Percentiles rank a stretch among this genome's conserved stretches.
Evolutionary conservation across 2,888 invertebrate genomes (phyloP).

Genomic region (Agrochola macilenta): DNA sequence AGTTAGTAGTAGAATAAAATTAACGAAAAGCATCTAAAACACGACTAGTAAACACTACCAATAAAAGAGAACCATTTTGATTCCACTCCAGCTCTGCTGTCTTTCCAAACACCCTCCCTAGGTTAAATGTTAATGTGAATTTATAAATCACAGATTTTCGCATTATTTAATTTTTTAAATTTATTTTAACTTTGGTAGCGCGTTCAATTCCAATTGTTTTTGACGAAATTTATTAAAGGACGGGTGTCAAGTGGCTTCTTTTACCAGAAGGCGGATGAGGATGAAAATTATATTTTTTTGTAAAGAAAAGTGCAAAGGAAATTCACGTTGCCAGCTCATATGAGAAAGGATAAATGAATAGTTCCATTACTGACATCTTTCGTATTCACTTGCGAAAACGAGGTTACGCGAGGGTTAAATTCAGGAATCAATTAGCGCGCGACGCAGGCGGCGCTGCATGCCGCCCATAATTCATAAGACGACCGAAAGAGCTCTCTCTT

Average conservation of each 20-base stretch:
- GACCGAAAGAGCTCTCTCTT: slow-evolving; percentile 71
- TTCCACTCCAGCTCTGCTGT: slow-evolving; percentile 32
- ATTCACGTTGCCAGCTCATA: slow-evolving; percentile 3
- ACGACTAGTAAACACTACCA: slow-evolving; percentile 24
- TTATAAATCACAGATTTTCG: slow-evolving; percentile 57
- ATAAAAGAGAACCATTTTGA: slow-evolving; percentile 36
- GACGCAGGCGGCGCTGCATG: slow-evolving; percentile 56
- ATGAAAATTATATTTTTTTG: neutral
- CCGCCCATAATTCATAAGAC: slow-evolving; percentile 81
- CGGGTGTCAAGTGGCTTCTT: slow-evolving; percentile 22
- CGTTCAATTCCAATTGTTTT: slow-evolving; percentile 49
- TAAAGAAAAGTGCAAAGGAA: slow-evolving; percentile 10
- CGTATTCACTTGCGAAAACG: slow-evolving; percentile 51
- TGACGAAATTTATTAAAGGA: slow-evolving; percentile 35
- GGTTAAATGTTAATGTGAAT: slow-evolving; percentile 56
- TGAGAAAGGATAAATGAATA: slow-evolving; percentile 1
- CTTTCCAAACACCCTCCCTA: slow-evolving; percentile 36
- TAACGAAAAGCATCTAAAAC: slow-evolving; percentile 14
- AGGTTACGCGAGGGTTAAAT: slow-evolving; percentile 72
- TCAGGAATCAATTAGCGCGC: slow-evolving; percentile 81
- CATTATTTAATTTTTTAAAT: slow-evolving; percentile 32
- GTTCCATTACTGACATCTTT: slow-evolving; percentile 41
- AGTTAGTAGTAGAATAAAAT: neutral
- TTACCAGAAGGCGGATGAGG: slow-evolving; percentile 6
- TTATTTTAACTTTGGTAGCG: slow-evolving; percentile 49